Percentiles rank a stretch among this genome's conserved stretches.
Evolutionary conservation across 2,113 vertebrate species (phyloP).

Genomic region (Ardeotis arabs): DNA sequence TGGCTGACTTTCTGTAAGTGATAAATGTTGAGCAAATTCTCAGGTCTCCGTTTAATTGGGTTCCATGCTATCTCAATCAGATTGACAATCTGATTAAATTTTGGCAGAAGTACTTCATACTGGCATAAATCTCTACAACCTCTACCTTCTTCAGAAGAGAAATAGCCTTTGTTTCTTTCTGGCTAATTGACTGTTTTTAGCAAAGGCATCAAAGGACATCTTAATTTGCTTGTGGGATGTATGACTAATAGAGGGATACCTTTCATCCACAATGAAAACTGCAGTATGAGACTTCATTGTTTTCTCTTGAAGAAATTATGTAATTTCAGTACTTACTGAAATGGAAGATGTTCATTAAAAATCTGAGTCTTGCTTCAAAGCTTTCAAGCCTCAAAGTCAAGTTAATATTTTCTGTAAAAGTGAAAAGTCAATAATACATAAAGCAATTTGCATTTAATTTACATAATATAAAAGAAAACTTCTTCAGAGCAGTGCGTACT

Average conservation of each 20-base stretch:
- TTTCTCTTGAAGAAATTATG: constrained; percentile 22
- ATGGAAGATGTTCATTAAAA: constrained; percentile 21
- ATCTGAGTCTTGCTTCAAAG: constrained; percentile 1
- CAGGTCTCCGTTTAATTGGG: neutral
- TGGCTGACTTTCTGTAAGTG: neutral
- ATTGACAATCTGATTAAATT: neutral
- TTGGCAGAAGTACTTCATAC: neutral
- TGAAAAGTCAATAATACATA: neutral
- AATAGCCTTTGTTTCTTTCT: neutral
- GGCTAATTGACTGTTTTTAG: neutral
- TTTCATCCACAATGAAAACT: neutral
- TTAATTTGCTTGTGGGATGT: constrained; percentile 1
- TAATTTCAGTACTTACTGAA: neutral
- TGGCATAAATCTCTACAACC: neutral
- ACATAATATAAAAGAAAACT: neutral
- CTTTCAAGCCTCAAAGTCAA: constrained; percentile 3
- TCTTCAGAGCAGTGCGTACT: neutral
- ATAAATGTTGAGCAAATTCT: neutral
- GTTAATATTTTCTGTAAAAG: constrained; percentile 11
- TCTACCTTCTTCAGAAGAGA: neutral
- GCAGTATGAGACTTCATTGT: neutral
- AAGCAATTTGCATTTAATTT: constrained; percentile 10
- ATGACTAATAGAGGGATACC: neutral
- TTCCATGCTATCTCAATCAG: neutral
- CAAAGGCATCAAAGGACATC: neutral